Evolutionary conservation across 2,888 invertebrate species (phyloP).

Genomic region (Andricus curvator): DNA sequence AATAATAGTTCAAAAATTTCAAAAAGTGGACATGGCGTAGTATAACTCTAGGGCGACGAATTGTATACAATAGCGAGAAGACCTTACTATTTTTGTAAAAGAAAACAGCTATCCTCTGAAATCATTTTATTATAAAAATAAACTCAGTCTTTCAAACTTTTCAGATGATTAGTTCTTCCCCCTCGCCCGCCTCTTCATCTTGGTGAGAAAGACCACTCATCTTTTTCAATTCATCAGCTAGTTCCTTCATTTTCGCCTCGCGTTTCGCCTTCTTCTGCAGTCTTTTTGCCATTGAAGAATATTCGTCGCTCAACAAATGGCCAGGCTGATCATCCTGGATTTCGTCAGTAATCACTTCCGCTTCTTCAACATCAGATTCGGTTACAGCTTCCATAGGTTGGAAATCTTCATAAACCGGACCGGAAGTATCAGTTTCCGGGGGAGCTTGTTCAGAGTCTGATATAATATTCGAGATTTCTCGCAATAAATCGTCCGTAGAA

Average conservation of each 20-base stretch:
- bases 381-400: conserved; percentile 36
- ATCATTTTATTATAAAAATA: conserved; percentile 5
- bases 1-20: too few relatives aligned
- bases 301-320: background rate
- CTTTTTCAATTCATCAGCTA: conserved; percentile 60
- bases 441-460: background rate
- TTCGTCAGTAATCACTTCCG: conserved; percentile 43
- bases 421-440: background rate
- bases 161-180: conserved; percentile 25
- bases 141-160: conserved; percentile 20
- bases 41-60: too few relatives aligned
- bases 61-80: conserved; percentile 11
- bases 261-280: conserved; percentile 61
- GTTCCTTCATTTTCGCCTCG: conserved; percentile 65
- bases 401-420: background rate
- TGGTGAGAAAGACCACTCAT: conserved; percentile 40
- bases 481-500: conserved; percentile 24
- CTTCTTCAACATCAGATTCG: conserved; percentile 48
- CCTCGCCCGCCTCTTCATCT: background rate
- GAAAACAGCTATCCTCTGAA: background rate
- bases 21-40: too few relatives aligned
- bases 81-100: background rate
- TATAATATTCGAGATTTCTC: background rate
- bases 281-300: conserved; percentile 47
- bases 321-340: conserved; percentile 26